These are phyloP conservation scores for Argya squamiceps DNA, from an alignment of 2,797 vertebrate species.

Conservation along the genomic window DNA sequence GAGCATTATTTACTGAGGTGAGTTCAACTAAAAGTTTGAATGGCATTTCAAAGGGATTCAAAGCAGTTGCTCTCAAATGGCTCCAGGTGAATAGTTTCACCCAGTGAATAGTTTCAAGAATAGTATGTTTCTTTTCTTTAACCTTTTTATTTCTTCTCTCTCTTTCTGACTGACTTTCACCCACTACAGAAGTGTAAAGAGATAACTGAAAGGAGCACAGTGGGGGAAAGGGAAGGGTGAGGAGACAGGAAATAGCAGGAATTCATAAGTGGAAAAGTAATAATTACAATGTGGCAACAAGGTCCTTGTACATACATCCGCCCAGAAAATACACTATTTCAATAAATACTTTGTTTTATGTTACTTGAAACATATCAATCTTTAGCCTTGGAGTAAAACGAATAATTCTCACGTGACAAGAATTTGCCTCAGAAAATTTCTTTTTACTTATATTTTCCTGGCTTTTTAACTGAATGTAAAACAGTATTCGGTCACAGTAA, in stretches of 20 bases:
- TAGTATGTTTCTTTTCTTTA: not conserved
- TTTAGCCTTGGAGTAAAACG: not conserved
- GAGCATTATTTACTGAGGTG: conserved; percentile 5
- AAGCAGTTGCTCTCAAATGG: not conserved
- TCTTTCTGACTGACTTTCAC: not conserved
- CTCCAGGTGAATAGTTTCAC: conserved; percentile 17
- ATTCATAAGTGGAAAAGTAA: not conserved
- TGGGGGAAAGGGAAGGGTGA: not conserved
- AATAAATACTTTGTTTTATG: not conserved
- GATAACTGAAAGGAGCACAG: not conserved
- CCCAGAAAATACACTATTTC: not conserved
- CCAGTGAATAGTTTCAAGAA: not conserved
- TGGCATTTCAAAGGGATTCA: conserved; percentile 19
- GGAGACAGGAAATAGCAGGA: not conserved
- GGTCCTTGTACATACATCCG: not conserved
- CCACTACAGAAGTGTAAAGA: not conserved
- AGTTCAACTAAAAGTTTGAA: conserved; percentile 18
- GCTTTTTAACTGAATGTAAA: not conserved
- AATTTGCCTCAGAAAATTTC: not conserved
- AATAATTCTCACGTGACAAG: not conserved
- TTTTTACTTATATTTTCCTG: not conserved
- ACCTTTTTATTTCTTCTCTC: not conserved
- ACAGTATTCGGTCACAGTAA: not conserved
- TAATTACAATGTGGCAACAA: not conserved
- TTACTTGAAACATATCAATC: not conserved